Percentiles rank a stretch among this genome's conserved stretches.
Conservation (phyloP, 1,140 invertebrate species). For the Macrocentrus cingulum region DNA sequence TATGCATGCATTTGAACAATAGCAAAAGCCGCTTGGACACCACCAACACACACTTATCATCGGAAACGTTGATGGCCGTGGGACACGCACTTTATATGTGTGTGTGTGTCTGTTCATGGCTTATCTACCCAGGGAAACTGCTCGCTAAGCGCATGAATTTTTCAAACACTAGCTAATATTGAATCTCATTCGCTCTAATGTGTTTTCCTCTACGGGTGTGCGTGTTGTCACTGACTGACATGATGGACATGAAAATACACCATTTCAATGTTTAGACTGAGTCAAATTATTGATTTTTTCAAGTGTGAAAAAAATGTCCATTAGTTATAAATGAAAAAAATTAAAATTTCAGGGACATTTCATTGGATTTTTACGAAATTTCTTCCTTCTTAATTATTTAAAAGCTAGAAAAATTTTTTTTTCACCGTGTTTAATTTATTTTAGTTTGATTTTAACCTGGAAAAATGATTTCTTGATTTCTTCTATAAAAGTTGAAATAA, state of each 20-base stretch:
- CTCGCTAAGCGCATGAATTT: conserved; percentile 3
- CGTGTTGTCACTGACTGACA: not conserved
- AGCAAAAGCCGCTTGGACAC: not conserved
- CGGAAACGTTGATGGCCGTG: conserved; percentile 24
- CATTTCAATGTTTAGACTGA: not conserved
- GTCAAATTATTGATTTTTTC: not conserved
- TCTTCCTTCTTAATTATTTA: no score
- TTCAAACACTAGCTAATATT: conserved; percentile 11
- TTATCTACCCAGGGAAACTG: conserved; percentile 5
- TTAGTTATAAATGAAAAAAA: no score
- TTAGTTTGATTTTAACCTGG: no score
- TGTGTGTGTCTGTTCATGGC: not conserved
- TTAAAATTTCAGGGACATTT: no score
- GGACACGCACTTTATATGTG: conserved; percentile 17
- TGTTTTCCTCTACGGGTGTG: not conserved
- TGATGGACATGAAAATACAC: no score
- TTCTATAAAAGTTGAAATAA: no score
- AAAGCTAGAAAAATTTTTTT: no score
- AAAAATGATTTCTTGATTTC: no score
- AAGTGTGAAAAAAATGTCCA: no score
- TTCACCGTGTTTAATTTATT: no score
- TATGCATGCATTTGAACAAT: conserved; percentile 1
- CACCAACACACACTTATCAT: conserved; percentile 19
- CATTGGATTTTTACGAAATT: no score
- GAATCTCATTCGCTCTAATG: conserved; percentile 12